Conservation (phyloP, 1,140 invertebrate genomes). For the Patella vulgata region DNA sequence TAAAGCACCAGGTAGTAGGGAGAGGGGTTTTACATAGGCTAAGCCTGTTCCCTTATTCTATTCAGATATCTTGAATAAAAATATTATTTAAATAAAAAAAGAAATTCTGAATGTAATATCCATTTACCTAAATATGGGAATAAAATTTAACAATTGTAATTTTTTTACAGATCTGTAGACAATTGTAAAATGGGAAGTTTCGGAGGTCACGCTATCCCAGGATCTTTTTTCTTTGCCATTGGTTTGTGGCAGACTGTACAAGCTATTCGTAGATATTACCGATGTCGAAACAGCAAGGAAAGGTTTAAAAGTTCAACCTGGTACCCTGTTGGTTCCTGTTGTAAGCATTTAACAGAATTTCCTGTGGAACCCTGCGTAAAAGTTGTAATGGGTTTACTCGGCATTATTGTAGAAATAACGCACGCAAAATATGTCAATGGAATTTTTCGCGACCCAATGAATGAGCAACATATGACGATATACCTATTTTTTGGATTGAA, state of each 20-base stretch:
- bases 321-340: slow-evolving; percentile 58
- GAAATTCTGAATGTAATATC: no score
- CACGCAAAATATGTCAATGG: slow-evolving; percentile 48
- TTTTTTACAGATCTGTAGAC: no score
- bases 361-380: slow-evolving; percentile 66
- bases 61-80: no score
- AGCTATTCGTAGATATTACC: slow-evolving; percentile 59
- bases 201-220: slow-evolving; percentile 68
- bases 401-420: slow-evolving; percentile 62
- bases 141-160: no score
- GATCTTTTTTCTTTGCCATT: slow-evolving; percentile 69
- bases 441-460: slow-evolving; percentile 32
- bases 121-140: no score
- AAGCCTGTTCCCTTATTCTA: no score
- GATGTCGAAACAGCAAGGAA: slow-evolving; percentile 39
- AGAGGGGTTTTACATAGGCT: no score
- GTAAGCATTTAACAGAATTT: slow-evolving; percentile 46
- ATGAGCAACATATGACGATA: slow-evolving; percentile 70
- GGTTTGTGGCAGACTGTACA: slow-evolving; percentile 68
- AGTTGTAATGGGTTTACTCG: slow-evolving; percentile 59
- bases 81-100: no score
- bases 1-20: no score
- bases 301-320: slow-evolving; percentile 56
- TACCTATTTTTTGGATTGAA: slow-evolving; percentile 68
- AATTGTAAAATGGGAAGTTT: slow-evolving; percentile 70